Conservation (phyloP, 2,888 invertebrate species). For the Drosophila vallismaia region DNA sequence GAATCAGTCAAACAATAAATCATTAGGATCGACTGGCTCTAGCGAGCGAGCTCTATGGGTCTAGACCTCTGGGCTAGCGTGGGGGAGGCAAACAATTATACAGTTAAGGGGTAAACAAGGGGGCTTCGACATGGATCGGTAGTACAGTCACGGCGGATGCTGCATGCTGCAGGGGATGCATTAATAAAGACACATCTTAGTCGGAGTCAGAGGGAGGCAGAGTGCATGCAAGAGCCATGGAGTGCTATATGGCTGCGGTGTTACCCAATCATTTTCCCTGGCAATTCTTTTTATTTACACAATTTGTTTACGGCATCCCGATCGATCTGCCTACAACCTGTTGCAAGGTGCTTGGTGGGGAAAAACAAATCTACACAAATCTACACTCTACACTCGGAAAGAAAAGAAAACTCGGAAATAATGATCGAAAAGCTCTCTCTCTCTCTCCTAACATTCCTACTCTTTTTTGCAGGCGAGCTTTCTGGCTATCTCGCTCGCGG, state of each 20-base stretch:
- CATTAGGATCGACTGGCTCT: constrained; percentile 20
- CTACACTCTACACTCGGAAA: background rate
- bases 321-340: constrained; percentile 61
- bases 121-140: constrained; percentile 11
- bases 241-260: constrained; percentile 43
- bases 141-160: constrained; percentile 28
- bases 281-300: constrained; percentile 51
- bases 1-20: constrained; percentile 35
- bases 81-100: constrained; percentile 1
- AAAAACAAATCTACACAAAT: too few relatives aligned
- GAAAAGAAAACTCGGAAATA: background rate
- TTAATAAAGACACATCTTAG: constrained; percentile 18
- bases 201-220: background rate
- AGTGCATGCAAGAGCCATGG: constrained; percentile 35
- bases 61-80: background rate
- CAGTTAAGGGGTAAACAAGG: constrained; percentile 2
- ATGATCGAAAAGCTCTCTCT: constrained; percentile 17
- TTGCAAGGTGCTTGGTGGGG: constrained; percentile 42
- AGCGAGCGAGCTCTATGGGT: background rate
- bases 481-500: constrained; percentile 32
- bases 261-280: constrained; percentile 51
- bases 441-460: constrained; percentile 4
- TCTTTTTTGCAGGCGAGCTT: constrained; percentile 57
- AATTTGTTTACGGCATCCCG: constrained; percentile 44
- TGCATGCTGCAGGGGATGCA: constrained; percentile 34